phyloP scores from a whole-genome alignment of 2,888 invertebrate species.

The Morpho deidamia region DNA sequence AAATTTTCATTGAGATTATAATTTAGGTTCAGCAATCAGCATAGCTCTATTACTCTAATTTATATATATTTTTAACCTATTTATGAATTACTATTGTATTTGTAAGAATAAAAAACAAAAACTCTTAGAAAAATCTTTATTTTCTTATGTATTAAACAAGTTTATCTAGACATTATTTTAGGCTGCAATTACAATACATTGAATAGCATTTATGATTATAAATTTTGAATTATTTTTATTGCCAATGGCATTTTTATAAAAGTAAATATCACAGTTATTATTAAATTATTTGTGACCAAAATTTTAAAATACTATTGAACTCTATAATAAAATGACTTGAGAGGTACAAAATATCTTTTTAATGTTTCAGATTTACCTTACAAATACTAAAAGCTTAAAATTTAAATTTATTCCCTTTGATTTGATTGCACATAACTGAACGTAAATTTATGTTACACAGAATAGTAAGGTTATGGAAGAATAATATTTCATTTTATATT shows the following conservation, averaged over 20 bases:
- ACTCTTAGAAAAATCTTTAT: conserved; percentile 35
- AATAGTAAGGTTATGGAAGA: conserved; percentile 21
- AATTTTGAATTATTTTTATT: conserved; percentile 59
- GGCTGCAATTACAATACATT: conserved; percentile 29
- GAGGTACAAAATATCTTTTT: conserved; percentile 29
- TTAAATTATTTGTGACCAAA: conserved; percentile 74
- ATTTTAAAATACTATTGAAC: conserved; percentile 42
- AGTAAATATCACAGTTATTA: conserved; percentile 78
- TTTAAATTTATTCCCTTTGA: conserved; percentile 24
- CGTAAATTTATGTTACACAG: conserved; percentile 15
- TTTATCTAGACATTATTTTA: conserved; percentile 25
- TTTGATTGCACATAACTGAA: conserved; percentile 40
- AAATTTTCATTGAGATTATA: no score
- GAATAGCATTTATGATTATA: conserved; percentile 27
- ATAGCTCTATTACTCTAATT: no score
- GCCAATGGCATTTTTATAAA: conserved; percentile 70
- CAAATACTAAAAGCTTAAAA: conserved; percentile 10
- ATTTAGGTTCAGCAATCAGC: no score
- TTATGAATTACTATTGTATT: no score
- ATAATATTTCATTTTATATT: conserved; percentile 20
- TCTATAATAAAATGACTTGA: conserved; percentile 47
- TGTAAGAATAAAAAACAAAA: conserved; percentile 7
- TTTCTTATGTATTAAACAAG: conserved; percentile 23
- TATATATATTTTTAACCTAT: no score
- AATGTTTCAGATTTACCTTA: conserved; percentile 13